Conservation (phyloP, 2,888 invertebrate species). For the Gisinianus flammeolus region DNA sequence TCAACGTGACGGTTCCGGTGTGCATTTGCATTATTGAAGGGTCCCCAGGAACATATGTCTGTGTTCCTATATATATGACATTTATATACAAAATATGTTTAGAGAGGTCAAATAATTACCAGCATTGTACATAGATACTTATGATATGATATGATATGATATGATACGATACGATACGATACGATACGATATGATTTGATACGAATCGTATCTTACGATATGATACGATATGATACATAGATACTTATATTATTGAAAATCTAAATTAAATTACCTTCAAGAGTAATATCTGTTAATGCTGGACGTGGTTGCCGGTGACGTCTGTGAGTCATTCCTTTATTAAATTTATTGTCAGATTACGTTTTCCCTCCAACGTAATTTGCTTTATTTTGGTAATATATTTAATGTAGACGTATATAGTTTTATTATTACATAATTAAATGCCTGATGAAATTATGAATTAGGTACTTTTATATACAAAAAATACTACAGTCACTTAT, state of each 20-base stretch:
- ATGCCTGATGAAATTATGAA: too few species aligned
- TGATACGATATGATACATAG: neutral
- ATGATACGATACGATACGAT: neutral
- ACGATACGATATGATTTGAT: neutral
- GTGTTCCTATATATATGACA: neutral
- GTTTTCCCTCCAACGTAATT: too few species aligned
- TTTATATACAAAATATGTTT: neutral
- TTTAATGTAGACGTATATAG: too few species aligned
- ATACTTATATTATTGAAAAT: neutral
- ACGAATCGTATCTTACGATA: neutral
- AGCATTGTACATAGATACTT: neutral
- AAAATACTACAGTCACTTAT: too few species aligned
- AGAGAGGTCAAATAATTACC: neutral
- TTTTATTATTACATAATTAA: too few species aligned
- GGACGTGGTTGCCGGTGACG: neutral
- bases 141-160: neutral
- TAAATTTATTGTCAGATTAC: too few species aligned
- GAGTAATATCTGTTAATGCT: constrained; percentile 7
- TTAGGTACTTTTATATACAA: too few species aligned
- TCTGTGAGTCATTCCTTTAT: neutral
- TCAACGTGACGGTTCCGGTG: neutral
- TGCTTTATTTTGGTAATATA: too few species aligned
- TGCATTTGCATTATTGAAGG: neutral
- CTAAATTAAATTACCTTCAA: neutral
- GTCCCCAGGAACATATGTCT: neutral